These are phyloP conservation scores for Schizopygopsis pylzovi DNA, from an alignment of 2,797 vertebrate genomes.

Conservation along the genomic window DNA sequence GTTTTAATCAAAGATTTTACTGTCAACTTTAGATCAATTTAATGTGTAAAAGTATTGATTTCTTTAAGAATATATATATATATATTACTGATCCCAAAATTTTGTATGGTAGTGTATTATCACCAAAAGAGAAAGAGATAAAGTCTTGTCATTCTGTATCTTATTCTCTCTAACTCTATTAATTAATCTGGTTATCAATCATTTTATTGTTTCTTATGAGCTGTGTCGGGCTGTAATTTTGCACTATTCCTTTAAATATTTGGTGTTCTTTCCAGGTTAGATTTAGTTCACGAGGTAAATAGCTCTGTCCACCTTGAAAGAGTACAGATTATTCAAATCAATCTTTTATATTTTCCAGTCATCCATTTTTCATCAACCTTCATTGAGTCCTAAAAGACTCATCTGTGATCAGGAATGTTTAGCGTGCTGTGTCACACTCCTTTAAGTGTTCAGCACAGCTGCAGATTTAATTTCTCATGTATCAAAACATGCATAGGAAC, in stretches of 20 bases:
- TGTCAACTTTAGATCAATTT: neutral
- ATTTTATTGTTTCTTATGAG: neutral
- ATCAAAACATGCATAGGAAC: neutral
- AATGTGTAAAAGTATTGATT: neutral
- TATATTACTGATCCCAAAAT: neutral
- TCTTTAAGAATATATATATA: neutral
- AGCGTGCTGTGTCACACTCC: neutral
- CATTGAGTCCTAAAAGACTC: neutral
- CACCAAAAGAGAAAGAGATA: neutral
- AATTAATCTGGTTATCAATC: neutral
- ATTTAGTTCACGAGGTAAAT: neutral
- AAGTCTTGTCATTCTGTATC: neutral
- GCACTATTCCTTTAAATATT: neutral
- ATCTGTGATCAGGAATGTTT: neutral
- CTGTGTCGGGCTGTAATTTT: neutral
- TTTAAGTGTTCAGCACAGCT: neutral
- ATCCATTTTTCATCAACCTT: neutral
- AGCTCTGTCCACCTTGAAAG: neutral
- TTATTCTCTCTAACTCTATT: neutral
- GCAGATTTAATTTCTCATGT: neutral
- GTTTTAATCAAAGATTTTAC: no score
- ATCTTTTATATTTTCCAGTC: neutral
- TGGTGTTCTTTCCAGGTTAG: neutral
- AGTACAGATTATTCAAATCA: neutral
- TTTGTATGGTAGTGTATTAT: neutral